Conservation (phyloP, 2,113 vertebrate species). For the Alaudala cheleensis region DNA sequence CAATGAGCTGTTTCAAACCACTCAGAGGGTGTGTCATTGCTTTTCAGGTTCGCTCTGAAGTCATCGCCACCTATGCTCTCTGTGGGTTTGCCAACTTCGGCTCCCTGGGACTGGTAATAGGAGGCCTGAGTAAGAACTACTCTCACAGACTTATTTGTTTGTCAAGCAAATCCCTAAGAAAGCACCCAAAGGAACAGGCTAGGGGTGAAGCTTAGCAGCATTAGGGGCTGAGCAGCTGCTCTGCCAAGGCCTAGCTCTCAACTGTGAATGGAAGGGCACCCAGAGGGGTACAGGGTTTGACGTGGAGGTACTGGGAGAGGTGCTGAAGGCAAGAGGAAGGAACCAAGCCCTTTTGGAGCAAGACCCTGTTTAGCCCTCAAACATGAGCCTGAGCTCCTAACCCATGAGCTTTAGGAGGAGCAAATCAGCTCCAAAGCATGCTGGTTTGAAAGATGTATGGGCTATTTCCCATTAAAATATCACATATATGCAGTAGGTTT, state of each 20-base stretch:
- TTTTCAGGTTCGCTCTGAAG: conserved; percentile 85
- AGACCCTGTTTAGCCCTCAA: not conserved
- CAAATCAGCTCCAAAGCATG: not conserved
- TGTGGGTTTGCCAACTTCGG: conserved; percentile 89
- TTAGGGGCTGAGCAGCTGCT: not conserved
- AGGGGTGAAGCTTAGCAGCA: not conserved
- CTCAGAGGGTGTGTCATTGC: not conserved
- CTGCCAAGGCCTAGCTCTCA: not conserved
- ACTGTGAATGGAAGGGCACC: too few relatives aligned
- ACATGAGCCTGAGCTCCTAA: not conserved
- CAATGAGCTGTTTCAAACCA: not conserved
- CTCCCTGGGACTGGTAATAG: conserved; percentile 82
- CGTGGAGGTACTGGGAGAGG: not conserved
- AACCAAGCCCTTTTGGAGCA: not conserved
- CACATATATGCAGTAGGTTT: not conserved
- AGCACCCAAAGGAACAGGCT: not conserved
- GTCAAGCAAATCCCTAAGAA: not conserved
- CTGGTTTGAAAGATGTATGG: not conserved
- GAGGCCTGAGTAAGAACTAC: conserved; percentile 79
- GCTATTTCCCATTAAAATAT: not conserved
- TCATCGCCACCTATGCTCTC: conserved; percentile 86
- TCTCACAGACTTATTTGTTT: not conserved
- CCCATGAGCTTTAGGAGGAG: not conserved
- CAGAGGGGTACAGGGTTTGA: accelerated
- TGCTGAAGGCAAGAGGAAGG: not conserved